Base-by-base conservation (phyloP, 2,888 invertebrate species). In the Apantesis nais region DNA sequence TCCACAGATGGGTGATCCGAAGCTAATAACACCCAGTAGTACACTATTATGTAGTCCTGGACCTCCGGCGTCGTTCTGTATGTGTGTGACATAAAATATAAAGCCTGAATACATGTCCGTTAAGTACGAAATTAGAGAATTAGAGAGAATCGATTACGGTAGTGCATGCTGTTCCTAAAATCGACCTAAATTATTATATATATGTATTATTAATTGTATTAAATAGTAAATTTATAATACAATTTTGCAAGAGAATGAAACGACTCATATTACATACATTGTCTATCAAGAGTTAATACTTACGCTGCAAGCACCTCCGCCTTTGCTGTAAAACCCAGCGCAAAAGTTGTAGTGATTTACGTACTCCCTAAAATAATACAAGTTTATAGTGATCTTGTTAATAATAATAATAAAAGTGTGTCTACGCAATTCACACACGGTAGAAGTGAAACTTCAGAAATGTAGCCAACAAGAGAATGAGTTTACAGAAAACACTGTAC, bases 231-330 rank as follows among this genome's bases (percentile, higher is more conserved):
- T n/a, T n/a, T n/a, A n/a, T n/a, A n/a, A n/a, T n/a, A n/a, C n/a
- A n/a, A n/a, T n/a, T n/a, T n/a, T n/a, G n/a, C n/a, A n/a, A n/a
- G n/a, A n/a, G n/a, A n/a, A n/a, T 1, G 22, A 0, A 48, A 48
- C 48, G 5, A 22, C n/a, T n/a, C n/a, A n/a, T n/a, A n/a, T n/a
- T n/a, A n/a, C n/a, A 22, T 22, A n/a, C n/a, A 22, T 52, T n/a
- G 11, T n/a, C 3, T 8, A 25, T 41, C 22, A 7, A 48, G 22
- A 11, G 7, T 12, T 12, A 31, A 16, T 31, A 84, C 92, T 83
- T 80, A 93, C 93, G 74, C 93, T 92, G 70, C 93, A 93, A 19
- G 93, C 93, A 7, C 93, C 93, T 0, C 88, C 85, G 2, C 93
- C 92, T 77, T 86, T 90, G 0, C 92, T 88, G 22, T 90, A 81